Evolutionary conservation across 2,888 invertebrate species (phyloP).

Genomic region (Leptopilina drosophilae): DNA sequence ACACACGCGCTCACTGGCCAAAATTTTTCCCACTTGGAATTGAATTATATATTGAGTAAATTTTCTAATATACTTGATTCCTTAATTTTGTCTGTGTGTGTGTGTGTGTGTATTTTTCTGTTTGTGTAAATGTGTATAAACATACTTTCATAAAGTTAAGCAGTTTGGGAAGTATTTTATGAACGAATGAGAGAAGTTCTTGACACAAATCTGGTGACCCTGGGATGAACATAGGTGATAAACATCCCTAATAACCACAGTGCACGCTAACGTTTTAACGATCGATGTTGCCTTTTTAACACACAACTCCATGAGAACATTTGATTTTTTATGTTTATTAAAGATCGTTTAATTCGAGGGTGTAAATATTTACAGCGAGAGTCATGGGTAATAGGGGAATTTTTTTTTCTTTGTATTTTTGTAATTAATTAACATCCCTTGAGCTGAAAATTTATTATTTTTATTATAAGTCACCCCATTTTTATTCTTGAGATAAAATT

Average conservation of each 20-base stretch:
- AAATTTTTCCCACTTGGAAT: neutral
- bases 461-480: no score
- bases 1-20: neutral
- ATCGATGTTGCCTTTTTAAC: constrained; percentile 59
- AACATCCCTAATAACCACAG: constrained; percentile 68
- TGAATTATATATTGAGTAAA: constrained; percentile 3
- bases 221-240: constrained; percentile 68
- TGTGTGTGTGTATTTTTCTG: neutral
- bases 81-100: neutral
- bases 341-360: constrained; percentile 10
- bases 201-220: constrained; percentile 72
- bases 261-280: constrained; percentile 66
- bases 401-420: no score
- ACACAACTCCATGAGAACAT: constrained; percentile 5
- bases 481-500: no score
- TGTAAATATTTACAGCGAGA: no score
- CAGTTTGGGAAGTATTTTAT: constrained; percentile 23
- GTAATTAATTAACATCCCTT: no score
- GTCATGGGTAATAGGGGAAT: no score
- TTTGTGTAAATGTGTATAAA: neutral
- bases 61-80: neutral
- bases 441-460: no score
- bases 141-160: constrained; percentile 9
- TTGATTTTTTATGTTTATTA: constrained; percentile 2
- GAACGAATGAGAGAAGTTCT: constrained; percentile 62